These are phyloP conservation scores for Andrena flavipes DNA, from an alignment of 2,888 invertebrate genomes.

Conservation along the genomic window DNA sequence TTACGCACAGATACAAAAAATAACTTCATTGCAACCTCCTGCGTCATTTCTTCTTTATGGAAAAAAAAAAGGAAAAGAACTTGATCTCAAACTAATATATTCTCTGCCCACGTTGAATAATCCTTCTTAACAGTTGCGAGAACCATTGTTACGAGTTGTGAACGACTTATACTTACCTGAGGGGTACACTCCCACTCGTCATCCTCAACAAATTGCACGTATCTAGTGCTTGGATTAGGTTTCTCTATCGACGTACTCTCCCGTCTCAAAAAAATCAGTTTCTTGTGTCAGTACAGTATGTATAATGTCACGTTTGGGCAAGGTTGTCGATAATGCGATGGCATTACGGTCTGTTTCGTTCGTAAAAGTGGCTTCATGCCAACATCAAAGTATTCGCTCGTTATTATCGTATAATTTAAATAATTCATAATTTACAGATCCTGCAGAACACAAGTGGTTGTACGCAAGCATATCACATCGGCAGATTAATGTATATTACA, in stretches of 20 bases:
- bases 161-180: constrained; percentile 82
- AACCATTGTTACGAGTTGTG: constrained; percentile 74
- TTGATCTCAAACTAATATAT: constrained; percentile 23
- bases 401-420: constrained; percentile 80
- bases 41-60: constrained; percentile 11
- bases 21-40: constrained; percentile 34
- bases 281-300: constrained; percentile 66
- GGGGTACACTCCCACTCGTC: constrained; percentile 65
- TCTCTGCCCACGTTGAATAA: constrained; percentile 21
- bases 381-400: constrained; percentile 69
- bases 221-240: constrained; percentile 59
- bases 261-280: constrained; percentile 66
- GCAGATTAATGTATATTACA: constrained; percentile 76
- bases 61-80: constrained; percentile 20
- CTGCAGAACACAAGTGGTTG: constrained; percentile 79
- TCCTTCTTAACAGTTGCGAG: constrained; percentile 36
- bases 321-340: constrained; percentile 64
- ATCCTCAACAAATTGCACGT: constrained; percentile 65
- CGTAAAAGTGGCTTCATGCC: constrained; percentile 74
- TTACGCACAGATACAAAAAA: constrained; percentile 37
- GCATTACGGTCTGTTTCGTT: constrained; percentile 66
- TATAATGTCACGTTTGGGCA: constrained; percentile 64
- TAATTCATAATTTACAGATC: constrained; percentile 82
- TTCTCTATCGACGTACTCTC: constrained; percentile 58
- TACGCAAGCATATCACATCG: constrained; percentile 76